phyloP scores from a whole-genome alignment of 1,140 invertebrate genomes.

The Eumaeus atala region DNA sequence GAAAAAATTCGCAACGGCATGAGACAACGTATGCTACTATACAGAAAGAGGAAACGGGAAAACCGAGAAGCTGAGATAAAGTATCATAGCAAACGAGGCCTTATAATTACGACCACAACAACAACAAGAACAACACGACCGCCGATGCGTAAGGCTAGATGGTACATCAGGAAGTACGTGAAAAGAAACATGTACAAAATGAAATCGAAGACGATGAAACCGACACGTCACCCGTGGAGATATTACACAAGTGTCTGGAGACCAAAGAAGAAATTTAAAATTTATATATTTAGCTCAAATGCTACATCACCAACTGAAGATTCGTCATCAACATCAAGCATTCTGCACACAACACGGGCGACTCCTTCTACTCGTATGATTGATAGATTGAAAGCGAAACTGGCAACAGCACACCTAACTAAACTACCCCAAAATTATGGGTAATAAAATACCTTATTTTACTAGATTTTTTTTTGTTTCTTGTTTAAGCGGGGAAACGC shows the following conservation, averaged over 20 bases:
- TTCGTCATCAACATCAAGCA: no score
- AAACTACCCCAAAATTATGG: no score
- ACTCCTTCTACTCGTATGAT: no score
- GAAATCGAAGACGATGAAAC: conserved; percentile 18
- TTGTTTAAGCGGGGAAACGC: no score
- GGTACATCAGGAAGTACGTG: conserved; percentile 26
- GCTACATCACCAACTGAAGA: no score
- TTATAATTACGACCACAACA: conserved; percentile 15
- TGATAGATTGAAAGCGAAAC: no score
- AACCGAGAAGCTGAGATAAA: conserved; percentile 19
- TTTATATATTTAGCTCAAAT: no score
- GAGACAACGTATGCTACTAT: conserved; percentile 14
- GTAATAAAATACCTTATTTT: no score
- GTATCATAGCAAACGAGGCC: conserved; percentile 16
- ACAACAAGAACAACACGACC: conserved; percentile 16
- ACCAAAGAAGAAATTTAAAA: background rate
- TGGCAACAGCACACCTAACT: no score
- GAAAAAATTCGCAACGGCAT: conserved; percentile 14
- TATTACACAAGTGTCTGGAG: conserved; percentile 4
- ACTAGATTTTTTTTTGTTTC: no score
- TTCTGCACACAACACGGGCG: no score
- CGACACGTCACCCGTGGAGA: conserved; percentile 15
- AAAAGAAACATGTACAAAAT: conserved; percentile 23
- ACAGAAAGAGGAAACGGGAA: conserved; percentile 18
- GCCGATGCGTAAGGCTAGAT: conserved; percentile 25